Percentiles rank a stretch among this genome's conserved stretches.
Evolutionary conservation across 2,797 vertebrate genomes (phyloP).

Genomic region (Dendrocincla fuliginosa): DNA sequence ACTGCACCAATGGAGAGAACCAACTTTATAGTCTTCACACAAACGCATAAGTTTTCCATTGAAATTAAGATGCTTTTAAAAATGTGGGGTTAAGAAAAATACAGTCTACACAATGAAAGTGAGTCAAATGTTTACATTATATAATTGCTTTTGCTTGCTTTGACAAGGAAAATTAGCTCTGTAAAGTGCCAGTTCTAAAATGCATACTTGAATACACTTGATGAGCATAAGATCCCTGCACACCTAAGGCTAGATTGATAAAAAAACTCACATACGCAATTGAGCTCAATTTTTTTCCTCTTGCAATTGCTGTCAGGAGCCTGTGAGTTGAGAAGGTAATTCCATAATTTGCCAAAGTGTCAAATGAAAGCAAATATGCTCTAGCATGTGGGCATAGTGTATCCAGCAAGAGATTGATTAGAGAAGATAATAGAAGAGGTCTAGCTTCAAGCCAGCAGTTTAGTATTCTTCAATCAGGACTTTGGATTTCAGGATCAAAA

Average conservation of each 20-base stretch:
- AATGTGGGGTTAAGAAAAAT: slow-evolving; percentile 51
- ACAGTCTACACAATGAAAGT: slow-evolving; percentile 18
- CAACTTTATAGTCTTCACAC: background rate
- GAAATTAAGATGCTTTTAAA: slow-evolving; percentile 49
- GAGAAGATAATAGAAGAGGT: background rate
- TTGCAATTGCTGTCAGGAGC: background rate
- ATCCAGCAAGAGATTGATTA: background rate
- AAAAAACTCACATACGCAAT: background rate
- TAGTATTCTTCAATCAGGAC: background rate
- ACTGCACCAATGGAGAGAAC: background rate
- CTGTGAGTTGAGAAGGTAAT: slow-evolving; percentile 18
- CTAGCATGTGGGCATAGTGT: background rate
- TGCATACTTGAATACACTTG: slow-evolving; percentile 34
- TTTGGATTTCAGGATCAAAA: background rate
- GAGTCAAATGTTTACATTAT: slow-evolving; percentile 67
- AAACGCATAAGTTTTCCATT: slow-evolving; percentile 31
- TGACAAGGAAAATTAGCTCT: slow-evolving; percentile 55
- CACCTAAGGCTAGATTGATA: slow-evolving; percentile 3
- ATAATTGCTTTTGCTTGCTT: slow-evolving; percentile 61
- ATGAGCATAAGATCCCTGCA: slow-evolving; percentile 1
- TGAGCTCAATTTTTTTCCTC: background rate
- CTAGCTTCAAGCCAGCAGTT: background rate
- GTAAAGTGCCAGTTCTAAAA: slow-evolving; percentile 34
- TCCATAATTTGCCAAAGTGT: slow-evolving; percentile 37
- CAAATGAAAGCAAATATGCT: slow-evolving; percentile 4